phyloP scores from a whole-genome alignment of 1,140 invertebrate genomes.

The Thalassaphorura encarpata region DNA sequence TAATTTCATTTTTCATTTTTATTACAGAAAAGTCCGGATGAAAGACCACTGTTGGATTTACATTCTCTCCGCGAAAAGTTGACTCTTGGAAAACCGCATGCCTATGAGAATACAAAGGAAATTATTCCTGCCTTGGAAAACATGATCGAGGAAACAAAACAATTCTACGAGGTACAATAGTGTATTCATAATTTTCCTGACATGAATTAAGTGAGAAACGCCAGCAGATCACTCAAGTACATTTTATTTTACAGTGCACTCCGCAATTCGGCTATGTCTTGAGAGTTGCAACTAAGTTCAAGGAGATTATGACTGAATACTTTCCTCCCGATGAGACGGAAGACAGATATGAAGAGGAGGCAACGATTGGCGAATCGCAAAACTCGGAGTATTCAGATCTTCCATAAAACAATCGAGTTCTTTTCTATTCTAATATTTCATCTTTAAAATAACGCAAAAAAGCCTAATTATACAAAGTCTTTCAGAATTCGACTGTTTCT shows the following conservation, averaged over 20 bases:
- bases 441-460: no score
- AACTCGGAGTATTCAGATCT: no score
- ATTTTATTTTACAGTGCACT: not conserved
- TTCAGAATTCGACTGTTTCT: no score
- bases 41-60: not conserved
- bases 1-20: not conserved
- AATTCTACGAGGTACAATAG: not conserved
- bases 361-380: no score
- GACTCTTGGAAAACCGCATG: not conserved
- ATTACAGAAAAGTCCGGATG: not conserved
- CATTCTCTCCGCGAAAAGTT: not conserved
- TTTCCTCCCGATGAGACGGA: no score
- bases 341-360: no score
- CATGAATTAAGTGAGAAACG: not conserved
- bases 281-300: not conserved
- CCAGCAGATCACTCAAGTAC: not conserved
- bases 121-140: not conserved
- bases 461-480: no score
- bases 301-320: not conserved
- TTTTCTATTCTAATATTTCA: no score
- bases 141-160: slow-evolving; percentile 5
- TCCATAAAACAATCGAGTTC: no score
- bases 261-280: not conserved
- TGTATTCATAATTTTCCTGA: no score
- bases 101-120: not conserved